These are phyloP conservation scores for Saturnia pavonia DNA, from an alignment of 2,888 invertebrate genomes.

Conservation along the genomic window DNA sequence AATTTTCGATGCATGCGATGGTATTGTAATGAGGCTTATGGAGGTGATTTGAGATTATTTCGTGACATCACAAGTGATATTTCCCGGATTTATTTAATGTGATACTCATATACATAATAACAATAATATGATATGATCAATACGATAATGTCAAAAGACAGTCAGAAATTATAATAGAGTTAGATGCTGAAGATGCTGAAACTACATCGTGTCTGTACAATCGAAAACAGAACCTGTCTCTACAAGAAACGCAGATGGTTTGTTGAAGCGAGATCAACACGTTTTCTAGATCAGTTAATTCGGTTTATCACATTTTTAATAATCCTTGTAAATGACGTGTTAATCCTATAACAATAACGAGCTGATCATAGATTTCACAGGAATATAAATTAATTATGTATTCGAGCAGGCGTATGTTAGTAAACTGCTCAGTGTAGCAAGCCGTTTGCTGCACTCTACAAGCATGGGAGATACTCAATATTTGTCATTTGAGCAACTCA, in stretches of 20 bases:
- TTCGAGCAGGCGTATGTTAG: not conserved
- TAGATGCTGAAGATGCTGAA: no score
- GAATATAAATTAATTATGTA: not conserved
- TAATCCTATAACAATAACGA: not conserved
- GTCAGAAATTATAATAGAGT: no score
- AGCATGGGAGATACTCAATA: not conserved
- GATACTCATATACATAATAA: not conserved
- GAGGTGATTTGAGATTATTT: not conserved
- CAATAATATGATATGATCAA: no score
- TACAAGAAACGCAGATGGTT: not conserved
- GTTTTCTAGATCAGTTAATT: no score
- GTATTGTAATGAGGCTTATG: not conserved
- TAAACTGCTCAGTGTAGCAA: not conserved
- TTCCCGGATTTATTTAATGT: not conserved
- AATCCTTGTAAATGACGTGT: no score
- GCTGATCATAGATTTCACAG: no score
- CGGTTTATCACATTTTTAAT: no score
- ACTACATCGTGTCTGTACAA: no score
- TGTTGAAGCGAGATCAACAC: no score
- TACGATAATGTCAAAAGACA: no score
- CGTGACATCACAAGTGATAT: not conserved
- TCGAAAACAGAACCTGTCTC: not conserved
- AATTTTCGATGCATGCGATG: constrained; percentile 11
- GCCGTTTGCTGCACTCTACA: not conserved
- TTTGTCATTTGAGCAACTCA: not conserved